A percentile compares a stretch with the other conserved stretches of the same genome.
These are phyloP conservation scores for Lichenostomus cassidix DNA, from an alignment of 2,113 vertebrate species.

Conservation along the genomic window DNA sequence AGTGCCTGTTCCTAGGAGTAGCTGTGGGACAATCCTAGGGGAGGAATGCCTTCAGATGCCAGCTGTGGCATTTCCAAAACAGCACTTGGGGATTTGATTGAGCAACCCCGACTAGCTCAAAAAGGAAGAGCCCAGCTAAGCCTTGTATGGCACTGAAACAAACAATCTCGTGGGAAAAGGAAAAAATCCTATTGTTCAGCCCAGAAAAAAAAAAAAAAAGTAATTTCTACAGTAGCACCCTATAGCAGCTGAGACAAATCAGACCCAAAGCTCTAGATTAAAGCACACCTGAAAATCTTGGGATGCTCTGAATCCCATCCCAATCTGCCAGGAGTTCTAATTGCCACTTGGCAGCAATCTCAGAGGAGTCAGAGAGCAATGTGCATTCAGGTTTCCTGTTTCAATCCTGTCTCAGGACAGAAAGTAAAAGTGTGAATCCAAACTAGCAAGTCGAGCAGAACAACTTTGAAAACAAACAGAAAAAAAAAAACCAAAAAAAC, in stretches of 20 bases:
- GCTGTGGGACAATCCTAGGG: not conserved
- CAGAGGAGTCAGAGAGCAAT: fast-evolving
- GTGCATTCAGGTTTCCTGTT: not conserved
- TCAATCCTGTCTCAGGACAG: not conserved
- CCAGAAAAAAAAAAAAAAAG: fast-evolving
- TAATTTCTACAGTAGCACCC: not conserved
- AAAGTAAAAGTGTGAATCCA: not conserved
- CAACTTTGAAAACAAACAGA: not conserved
- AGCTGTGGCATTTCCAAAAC: not conserved
- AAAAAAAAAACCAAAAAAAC: too few species aligned
- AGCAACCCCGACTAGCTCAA: not conserved
- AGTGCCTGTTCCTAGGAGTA: not conserved
- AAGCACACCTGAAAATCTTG: not conserved
- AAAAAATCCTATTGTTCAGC: not conserved
- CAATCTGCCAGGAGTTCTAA: not conserved
- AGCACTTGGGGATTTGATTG: not conserved
- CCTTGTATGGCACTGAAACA: not conserved
- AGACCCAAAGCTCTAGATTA: not conserved
- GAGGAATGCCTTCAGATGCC: not conserved
- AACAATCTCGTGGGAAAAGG: not conserved
- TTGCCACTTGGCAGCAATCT: not conserved
- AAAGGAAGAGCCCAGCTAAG: not conserved
- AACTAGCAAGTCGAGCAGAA: not conserved
- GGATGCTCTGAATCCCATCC: not conserved
- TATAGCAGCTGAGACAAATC: not conserved